A percentile compares a stretch with the other conserved stretches of the same genome.
Conservation (phyloP, 2,888 invertebrate genomes). For the Leuctra nigra region DNA sequence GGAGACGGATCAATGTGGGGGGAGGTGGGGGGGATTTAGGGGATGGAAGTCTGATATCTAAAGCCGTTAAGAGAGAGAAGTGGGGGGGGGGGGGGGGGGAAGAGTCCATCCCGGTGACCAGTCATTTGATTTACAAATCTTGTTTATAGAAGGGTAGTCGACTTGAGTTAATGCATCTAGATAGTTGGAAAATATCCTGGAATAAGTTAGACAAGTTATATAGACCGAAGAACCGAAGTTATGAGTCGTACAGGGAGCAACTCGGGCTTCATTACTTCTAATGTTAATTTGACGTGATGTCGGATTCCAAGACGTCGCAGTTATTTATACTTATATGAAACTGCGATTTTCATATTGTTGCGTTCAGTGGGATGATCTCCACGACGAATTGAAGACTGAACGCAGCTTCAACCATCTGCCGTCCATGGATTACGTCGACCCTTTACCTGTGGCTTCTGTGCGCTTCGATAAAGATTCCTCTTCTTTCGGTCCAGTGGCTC, state of each 20-base stretch:
- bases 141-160: constrained; percentile 11
- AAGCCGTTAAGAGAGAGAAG: constrained; percentile 5
- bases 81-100: background rate
- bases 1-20: constrained; percentile 15
- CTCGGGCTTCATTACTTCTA: constrained; percentile 17
- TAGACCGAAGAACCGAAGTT: constrained; percentile 7
- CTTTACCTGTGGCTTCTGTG: constrained; percentile 15
- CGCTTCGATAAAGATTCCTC: background rate
- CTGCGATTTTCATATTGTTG: too few relatives aligned
- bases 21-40: background rate
- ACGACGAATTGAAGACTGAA: too few relatives aligned
- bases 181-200: background rate
- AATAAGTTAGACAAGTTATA: constrained; percentile 16
- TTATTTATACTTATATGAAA: too few relatives aligned
- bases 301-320: too few relatives aligned
- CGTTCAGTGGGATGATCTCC: too few relatives aligned
- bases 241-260: constrained; percentile 5
- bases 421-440: too few relatives aligned
- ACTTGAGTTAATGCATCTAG: constrained; percentile 1
- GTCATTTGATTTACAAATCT: constrained; percentile 17
- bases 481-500: constrained; percentile 13
- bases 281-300: constrained; percentile 11
- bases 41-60: constrained; percentile 4
- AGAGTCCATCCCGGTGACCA: constrained; percentile 2
- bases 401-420: too few relatives aligned